Evolutionary conservation across 1,140 invertebrate genomes (phyloP), one percentile per base, ranked within the genome.

Genomic region (Sipha flava): DNA sequence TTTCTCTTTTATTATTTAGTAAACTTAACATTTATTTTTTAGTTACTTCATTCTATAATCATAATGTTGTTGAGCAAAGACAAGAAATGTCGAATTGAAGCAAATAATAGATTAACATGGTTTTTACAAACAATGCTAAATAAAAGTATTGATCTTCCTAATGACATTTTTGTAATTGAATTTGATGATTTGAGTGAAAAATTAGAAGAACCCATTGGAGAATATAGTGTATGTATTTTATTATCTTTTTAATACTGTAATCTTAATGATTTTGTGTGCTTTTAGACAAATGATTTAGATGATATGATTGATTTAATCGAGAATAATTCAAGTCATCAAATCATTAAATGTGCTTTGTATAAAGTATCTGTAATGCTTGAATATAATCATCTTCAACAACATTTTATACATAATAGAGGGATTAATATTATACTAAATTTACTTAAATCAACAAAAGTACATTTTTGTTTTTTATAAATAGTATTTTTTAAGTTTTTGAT

Each of bases 281-380:
- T 77, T 77, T 43, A 77, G 73, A 1, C 26, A 57, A 77, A 57
- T 16, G 73, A 77, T 77, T 59, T 77, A 29, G 34, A 59, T 59
- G 52, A 77, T 40, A 54, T 77, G 23, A 59, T 77, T 10, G 73
- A 77, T 40, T 77, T 77, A 40, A 77, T 77, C 16, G 37, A 52
- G 40, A 77, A 77, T 77, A 10, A 59, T 77, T 77, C 73, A 23
- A 77, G 34, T 57, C n/a, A 77, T 77, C 73, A 77, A 54, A 77
- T 34, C 9, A 77, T 59, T 57, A 77, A 77, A 77, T 77, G 73
- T 77, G 73, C 49, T 57, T 43, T 77, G 9, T 77, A 77, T 18
- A 77, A 77, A 59, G n/a, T 77, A 59, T 77, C 49, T 40, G 49
- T 77, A 6, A 57, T 77, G 16, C 49, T 77, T 26, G 73, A 77